Evolutionary conservation across 2,888 invertebrate genomes (phyloP), one percentile per base, ranked within the genome.

Genomic region (Cryptus armator): DNA sequence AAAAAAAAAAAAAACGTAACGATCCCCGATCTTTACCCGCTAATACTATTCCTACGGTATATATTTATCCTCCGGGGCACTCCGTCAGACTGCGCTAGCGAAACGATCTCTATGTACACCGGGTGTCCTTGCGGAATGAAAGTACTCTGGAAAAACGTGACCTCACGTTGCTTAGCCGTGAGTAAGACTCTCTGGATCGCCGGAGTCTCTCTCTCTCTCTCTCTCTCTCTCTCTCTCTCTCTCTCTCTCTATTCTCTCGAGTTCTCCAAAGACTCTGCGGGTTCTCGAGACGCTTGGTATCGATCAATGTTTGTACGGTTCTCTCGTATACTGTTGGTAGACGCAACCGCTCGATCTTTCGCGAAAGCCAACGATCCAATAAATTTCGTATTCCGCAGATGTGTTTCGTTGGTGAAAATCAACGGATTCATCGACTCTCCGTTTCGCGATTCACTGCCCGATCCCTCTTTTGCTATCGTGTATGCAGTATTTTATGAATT

Each of bases 61-160:
- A 76, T 80, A 66, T 72, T 85, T 66, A 84, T 81, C 66, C 72
- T 67, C 71, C 53, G 62, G 74, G 44, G 62, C 37, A 62, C 71
- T 80, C 76, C 78, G 24, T 46, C 48, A 86, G 74, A 46, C 72
- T 70, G 51, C 46, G 70, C 78, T 66, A 81, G 72, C 59, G 37
- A 56, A 68, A 75, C 70, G 72, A 44, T 68, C 66, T 77, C 66
- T 77, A 74, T 76, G 86, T 83, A 84, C 88, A 91, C 90, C 88
- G 90, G 90, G 86, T 91, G 92, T 92, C 92, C 92, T 92, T 92
- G 92, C 86, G 86, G 91, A 91, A 92, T 91, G 92, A 92, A 92
- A 92, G 92, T 92, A 86, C 88, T 86, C 89, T 89, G 90, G 89
- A 89, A 7, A 92, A 91, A 90, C 91, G 90, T 89, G 91, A 91